Evolutionary conservation across 2,888 invertebrate species (phyloP), one percentile per base, ranked within the genome.

Genomic region (Eurytoma californica): DNA sequence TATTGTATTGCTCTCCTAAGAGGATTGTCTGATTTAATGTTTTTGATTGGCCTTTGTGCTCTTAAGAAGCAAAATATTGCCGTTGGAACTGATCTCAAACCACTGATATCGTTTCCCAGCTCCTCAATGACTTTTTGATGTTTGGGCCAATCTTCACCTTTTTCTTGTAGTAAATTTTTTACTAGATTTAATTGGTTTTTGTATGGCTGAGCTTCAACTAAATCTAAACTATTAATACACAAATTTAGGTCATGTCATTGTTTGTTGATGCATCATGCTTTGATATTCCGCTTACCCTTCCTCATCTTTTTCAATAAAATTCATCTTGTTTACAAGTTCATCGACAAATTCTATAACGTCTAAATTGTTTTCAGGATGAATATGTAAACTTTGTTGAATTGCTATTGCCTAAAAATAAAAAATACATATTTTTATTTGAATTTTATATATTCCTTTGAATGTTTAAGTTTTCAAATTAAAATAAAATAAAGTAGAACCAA

Each of bases 71-170:
- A 93, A 88, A 92, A 95, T 82, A 95, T 92, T 20, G 95, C 95
- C 28, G 95, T 94, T 3, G 95, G 94, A 12, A 95, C 94, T 0
- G 95, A 95, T 82, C 92, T 91, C n/a, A 94, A 86, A 1, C 95
- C 95, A 60, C 92, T 90, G 5, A 94, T 91, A 78, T 91, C 91
- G 86, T 93, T 93, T 4, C 95, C 95, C 83, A 94, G 86, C 58
- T 88, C 85, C 49, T 91, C 89, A 66, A 92, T 90, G 16, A 94
- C 91, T 83, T 84, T 84, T 72, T 92, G 91, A 63, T 91, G 91
- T 70, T 91, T 89, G 2, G 89, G 88, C 30, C 65, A 24, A 20
- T 90, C 90, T 30, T 90, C 86, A 12, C 86, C 87, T 12, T 91
- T 88, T 60, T 90, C 89, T 0, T 86, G 85, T 70, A 94, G 87